These are phyloP conservation scores for Sinocyclocheilus grahami DNA, from an alignment of 2,113 vertebrate genomes.

Conservation along the genomic window DNA sequence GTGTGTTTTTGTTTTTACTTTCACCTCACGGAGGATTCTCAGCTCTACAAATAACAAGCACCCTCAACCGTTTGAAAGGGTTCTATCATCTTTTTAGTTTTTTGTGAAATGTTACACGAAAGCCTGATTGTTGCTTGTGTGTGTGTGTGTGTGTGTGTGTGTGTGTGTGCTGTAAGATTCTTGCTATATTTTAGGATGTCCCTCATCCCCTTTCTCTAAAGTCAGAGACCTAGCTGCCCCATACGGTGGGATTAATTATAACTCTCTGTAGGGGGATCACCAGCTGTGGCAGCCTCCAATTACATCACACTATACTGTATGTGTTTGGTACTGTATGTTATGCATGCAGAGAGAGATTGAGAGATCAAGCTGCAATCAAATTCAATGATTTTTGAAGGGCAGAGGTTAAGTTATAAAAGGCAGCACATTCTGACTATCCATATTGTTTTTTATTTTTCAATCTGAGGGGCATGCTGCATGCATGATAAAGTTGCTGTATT, in stretches of 20 bases:
- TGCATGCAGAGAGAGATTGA: neutral
- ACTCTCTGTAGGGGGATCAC: conserved; percentile 27
- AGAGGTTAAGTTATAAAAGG: neutral
- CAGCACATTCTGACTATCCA: neutral
- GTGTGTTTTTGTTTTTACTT: neutral
- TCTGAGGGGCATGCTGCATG: neutral
- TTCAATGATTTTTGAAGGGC: neutral
- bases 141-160: neutral
- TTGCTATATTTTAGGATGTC: neutral
- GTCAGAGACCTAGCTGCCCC: conserved; percentile 11
- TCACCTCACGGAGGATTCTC: neutral
- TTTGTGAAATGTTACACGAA: neutral
- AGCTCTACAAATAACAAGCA: neutral
- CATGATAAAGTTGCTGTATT: neutral
- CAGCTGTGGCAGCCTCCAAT: conserved; percentile 4
- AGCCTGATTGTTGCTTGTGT: neutral
- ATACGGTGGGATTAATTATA: conserved; percentile 53
- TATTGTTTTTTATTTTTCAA: neutral
- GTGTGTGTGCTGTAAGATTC: neutral
- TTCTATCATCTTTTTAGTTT: neutral
- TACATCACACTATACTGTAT: conserved; percentile 22
- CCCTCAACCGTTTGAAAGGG: neutral
- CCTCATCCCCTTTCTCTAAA: conserved; percentile 20
- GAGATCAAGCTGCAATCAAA: neutral
- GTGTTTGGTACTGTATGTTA: neutral